Evolutionary conservation across 2,888 invertebrate genomes (phyloP).

Genomic region (Dryomyza anilis): DNA sequence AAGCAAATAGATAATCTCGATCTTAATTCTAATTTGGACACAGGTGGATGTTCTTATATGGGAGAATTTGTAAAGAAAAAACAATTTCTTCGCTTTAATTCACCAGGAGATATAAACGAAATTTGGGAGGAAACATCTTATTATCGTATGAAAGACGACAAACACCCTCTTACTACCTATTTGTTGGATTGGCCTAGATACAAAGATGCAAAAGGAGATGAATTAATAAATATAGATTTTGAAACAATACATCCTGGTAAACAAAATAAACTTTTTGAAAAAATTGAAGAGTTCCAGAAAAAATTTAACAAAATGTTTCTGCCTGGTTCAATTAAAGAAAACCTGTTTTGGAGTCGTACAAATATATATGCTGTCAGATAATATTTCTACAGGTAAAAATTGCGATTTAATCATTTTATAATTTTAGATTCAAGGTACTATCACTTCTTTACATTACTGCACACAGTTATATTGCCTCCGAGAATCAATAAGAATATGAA

Average conservation of each 20-base stretch:
- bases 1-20: constrained; percentile 15
- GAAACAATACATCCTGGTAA: constrained; percentile 23
- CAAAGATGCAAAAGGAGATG: constrained; percentile 20
- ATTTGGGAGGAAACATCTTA: constrained; percentile 14
- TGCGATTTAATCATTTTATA: constrained; percentile 1
- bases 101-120: constrained; percentile 10
- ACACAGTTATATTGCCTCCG: constrained; percentile 16
- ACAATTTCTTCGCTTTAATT: constrained; percentile 12
- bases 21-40: constrained; percentile 6
- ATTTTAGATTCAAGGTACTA: constrained; percentile 18
- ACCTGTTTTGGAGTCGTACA: constrained; percentile 15
- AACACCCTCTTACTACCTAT: constrained; percentile 5
- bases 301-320: constrained; percentile 15
- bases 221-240: constrained; percentile 21
- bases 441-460: constrained; percentile 7
- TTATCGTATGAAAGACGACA: constrained; percentile 16
- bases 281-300: constrained; percentile 20
- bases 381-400: too few species aligned
- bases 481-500: constrained; percentile 9
- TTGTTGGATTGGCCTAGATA: constrained; percentile 24
- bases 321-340: constrained; percentile 17
- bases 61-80: constrained; percentile 11
- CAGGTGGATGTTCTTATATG: constrained; percentile 6
- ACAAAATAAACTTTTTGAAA: constrained; percentile 16
- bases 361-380: constrained; percentile 6